Evolutionary conservation across 53 echinoderm and acorn worm species (phyloP), one percentile per base, ranked within the genome.

Genomic region (Zoroaster sp.): DNA sequence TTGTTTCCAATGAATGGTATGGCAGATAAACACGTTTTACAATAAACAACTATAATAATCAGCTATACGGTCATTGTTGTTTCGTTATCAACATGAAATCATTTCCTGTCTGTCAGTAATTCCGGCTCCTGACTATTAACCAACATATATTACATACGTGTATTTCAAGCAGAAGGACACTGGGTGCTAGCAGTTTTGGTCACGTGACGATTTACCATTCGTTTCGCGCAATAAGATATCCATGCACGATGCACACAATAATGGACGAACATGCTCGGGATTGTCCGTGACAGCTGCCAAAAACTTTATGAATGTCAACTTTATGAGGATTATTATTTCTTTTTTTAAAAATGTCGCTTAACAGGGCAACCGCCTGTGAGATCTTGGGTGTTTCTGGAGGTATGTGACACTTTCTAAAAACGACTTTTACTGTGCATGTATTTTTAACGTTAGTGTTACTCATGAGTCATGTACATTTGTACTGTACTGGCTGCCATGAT

Each of bases 331-430:
- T 37, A 40, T 55, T 55, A 63, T 4, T 79, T 79, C 79, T 65
- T 63, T 79, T 79, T 20, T 38, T 74, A 40, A 85, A 85, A 72
- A 85, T 85, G 85, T 43, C 85, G 9, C 85, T 85, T 45, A 70
- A 85, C 85, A 85, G 21, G 85, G 52, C 18, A 31, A 45, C 46
- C 49, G 85, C 85, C 69, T 71, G 51, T 85, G 85, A 71, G 70
- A 85, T 85, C 71, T 44, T 85, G 85, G 85, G 85, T 47, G 72
- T 85, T 71, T 33, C 85, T 31, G 70, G 25, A 85, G 85, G 85
- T 85, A 52, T 6, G 85, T 51, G 12, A n/a, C n/a, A n/a, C n/a
- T n/a, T n/a, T n/a, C n/a, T n/a, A n/a, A n/a, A n/a, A n/a, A n/a
- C n/a, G n/a, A n/a, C n/a, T n/a, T n/a, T n/a, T n/a, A n/a, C n/a